A percentile compares a stretch with the other conserved stretches of the same genome.
Evolutionary conservation across 2,797 vertebrate genomes (phyloP).

Genomic region (Malurus leucopterus): DNA sequence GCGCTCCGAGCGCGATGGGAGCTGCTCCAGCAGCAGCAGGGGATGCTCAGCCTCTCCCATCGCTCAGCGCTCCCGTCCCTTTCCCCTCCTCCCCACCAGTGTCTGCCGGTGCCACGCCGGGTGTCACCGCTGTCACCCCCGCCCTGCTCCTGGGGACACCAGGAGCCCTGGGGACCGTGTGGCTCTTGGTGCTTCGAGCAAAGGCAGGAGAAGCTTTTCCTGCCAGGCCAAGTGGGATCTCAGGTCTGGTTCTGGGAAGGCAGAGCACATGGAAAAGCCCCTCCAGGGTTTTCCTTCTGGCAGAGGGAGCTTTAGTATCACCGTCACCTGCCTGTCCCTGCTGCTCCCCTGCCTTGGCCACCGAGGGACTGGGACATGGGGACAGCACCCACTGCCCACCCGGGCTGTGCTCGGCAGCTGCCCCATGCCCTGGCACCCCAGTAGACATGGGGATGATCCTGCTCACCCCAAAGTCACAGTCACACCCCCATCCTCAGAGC

Average conservation of each 20-base stretch:
- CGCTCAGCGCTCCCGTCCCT: not conserved
- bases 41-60: not conserved
- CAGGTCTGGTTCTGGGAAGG: not conserved
- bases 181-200: not conserved
- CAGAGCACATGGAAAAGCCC: not conserved
- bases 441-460: not conserved
- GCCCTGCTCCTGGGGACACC: not conserved
- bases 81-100: not conserved
- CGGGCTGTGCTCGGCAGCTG: rapidly evolving
- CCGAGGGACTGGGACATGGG: not conserved
- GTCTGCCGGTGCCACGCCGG: rapidly evolving
- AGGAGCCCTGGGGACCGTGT: not conserved
- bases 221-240: not conserved
- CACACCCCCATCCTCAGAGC: not conserved
- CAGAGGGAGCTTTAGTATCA: rapidly evolving
- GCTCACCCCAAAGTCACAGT: not conserved
- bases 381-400: not conserved
- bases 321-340: not conserved
- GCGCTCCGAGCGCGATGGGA: not conserved
- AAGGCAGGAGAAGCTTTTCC: not conserved
- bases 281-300: not conserved
- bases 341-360: not conserved
- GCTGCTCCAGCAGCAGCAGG: not conserved
- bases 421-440: rapidly evolving
- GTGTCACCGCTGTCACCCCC: not conserved